Evolutionary conservation across 1,140 invertebrate species (phyloP), one percentile per base, ranked within the genome.

Genomic region (Drosophila pruinosa): DNA sequence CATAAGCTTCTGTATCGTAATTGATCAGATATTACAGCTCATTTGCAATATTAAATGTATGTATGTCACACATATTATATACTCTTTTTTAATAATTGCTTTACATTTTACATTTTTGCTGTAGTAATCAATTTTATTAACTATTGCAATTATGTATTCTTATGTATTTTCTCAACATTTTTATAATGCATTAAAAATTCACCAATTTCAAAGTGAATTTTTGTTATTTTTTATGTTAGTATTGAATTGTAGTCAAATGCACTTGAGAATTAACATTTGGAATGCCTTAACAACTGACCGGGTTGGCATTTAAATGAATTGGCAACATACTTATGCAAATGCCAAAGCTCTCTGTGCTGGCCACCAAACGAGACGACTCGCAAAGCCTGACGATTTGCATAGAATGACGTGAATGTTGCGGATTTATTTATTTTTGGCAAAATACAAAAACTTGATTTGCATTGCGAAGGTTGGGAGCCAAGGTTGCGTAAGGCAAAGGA

Each of bases 251-350:
- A 48, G 59, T 47, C 67, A 70, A 86, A 86, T 86, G 77, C 82
- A 86, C 81, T 86, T 86, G 82, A 82, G 82, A 88, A 88, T 88
- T 82, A 78, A 88, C 82, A 88, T 88, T 89, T 67, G 82, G 83
- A 82, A 88, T 88, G 83, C 81, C 53, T 77, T 76, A 85, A 85
- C 81, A 85, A 85, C 72, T 85, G 80, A 28, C 58, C 67, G 26
- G 15, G 43, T 58, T 86, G 82, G 81, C 74, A 86, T 86, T 88
- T 88, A 88, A 86, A 82, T 88, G 78, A 89, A 82, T 47, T 75
- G 82, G 65, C 81, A 57, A 80, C 78, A 88, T 88, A 78, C 78
- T 89, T 88, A 88, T 88, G 82, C 83, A 88, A 88, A 88, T 88
- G 59, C 22, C 59, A 56, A 12, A 56, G 14, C 34, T 47, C 28